phyloP scores from a whole-genome alignment of 2,113 vertebrate genomes.

The Phalacrocorax pelagicus region DNA sequence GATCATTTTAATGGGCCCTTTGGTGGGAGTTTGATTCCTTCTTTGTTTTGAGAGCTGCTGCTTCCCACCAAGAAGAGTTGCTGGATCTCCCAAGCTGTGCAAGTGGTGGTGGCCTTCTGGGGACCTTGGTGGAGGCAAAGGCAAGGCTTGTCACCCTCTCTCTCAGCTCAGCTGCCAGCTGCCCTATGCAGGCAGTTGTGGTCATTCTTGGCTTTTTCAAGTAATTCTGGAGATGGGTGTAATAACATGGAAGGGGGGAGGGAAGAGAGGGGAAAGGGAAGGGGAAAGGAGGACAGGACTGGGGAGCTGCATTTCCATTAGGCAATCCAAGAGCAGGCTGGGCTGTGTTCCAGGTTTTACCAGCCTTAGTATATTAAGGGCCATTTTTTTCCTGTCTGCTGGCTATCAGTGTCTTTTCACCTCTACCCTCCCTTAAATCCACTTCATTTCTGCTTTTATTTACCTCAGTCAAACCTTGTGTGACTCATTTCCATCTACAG shows the following conservation, averaged over 20 bases:
- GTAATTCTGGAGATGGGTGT: background rate
- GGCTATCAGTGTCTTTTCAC: background rate
- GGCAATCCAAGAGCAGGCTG: background rate
- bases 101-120: background rate
- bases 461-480: conserved; percentile 25
- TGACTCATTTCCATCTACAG: conserved; percentile 10
- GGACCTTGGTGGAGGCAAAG: rapidly evolving
- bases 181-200: background rate
- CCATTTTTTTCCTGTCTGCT: background rate
- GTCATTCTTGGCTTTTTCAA: background rate
- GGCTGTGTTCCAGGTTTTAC: background rate
- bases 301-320: background rate
- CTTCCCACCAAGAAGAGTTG: background rate
- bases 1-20: background rate
- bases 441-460: conserved; percentile 51
- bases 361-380: background rate
- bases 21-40: background rate
- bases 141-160: background rate
- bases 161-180: background rate
- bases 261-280: too few relatives aligned
- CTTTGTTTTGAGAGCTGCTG: background rate
- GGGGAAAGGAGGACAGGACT: background rate
- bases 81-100: background rate
- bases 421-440: conserved; percentile 2
- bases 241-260: background rate